Evolutionary conservation across 2,113 vertebrate genomes (phyloP).

Genomic region (Corythaixoides concolor): DNA sequence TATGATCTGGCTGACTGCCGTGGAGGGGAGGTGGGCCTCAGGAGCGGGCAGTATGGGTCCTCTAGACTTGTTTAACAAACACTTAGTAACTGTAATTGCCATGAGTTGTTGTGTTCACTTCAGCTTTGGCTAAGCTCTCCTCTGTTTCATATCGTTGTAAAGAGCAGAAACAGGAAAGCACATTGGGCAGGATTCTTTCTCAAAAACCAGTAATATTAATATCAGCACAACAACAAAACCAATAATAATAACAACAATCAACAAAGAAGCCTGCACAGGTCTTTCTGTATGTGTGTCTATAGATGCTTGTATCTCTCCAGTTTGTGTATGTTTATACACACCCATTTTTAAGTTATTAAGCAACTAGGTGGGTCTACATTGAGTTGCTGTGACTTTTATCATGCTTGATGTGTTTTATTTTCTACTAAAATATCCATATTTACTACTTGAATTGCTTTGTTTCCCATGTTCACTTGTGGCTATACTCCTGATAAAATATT

Average conservation of each 20-base stretch:
- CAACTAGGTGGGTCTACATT: not conserved
- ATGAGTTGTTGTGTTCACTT: not conserved
- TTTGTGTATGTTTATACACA: not conserved
- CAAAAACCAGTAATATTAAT: not conserved
- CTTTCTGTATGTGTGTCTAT: not conserved
- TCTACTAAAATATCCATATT: not conserved
- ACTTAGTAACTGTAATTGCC: not conserved
- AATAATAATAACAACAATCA: not conserved
- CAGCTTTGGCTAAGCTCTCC: not conserved
- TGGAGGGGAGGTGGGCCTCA: not conserved
- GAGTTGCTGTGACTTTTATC: not conserved
- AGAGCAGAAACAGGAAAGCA: not conserved
- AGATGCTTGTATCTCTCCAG: not conserved
- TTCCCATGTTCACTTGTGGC: not conserved
- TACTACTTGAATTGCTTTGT: not conserved
- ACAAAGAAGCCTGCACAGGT: not conserved
- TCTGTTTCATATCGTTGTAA: not conserved
- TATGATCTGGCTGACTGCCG: not conserved
- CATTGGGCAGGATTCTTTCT: not conserved
- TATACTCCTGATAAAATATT: slow-evolving; percentile 2
- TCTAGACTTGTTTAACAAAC: not conserved
- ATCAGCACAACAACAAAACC: not conserved
- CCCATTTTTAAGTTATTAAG: not conserved
- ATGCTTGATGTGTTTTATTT: not conserved
- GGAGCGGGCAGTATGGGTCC: not conserved